phyloP scores from a whole-genome alignment of 53 echinoderm and acorn worm species.

The Arbacia lixula region DNA sequence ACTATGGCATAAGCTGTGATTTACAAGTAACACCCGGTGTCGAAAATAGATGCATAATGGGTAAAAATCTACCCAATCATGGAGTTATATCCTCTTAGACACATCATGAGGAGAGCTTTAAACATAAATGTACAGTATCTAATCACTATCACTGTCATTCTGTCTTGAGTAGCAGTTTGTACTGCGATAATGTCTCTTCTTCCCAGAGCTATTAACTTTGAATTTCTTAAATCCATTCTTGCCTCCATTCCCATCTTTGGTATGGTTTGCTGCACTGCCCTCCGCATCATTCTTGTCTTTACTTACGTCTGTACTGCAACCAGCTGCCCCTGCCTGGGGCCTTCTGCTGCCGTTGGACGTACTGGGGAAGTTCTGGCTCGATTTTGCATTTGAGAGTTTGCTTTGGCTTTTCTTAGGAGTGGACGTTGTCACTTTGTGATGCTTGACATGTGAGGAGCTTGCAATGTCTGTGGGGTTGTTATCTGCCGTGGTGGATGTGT shows the following conservation, averaged over 20 bases:
- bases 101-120: too few species aligned
- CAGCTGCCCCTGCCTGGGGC: conserved; percentile 1
- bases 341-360: conserved; percentile 22
- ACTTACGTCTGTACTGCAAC: conserved; percentile 10
- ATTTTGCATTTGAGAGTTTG: conserved; percentile 8
- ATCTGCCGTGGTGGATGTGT: not conserved
- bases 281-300: not conserved
- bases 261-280: not conserved
- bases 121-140: not conserved
- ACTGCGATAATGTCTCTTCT: conserved; percentile 50
- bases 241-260: conserved; percentile 7
- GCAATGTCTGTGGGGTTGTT: not conserved
- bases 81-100: too few species aligned
- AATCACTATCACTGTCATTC: conserved; percentile 46
- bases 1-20: too few species aligned
- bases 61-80: too few species aligned
- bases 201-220: conserved; percentile 33
- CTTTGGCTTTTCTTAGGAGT: not conserved
- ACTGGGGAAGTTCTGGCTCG: not conserved
- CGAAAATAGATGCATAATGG: too few species aligned
- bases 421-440: not conserved
- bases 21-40: too few species aligned
- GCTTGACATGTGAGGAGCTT: too few species aligned
- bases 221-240: conserved; percentile 51
- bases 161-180: conserved; percentile 46